A percentile compares a stretch with the other conserved stretches of the same genome.
Conservation (phyloP, 2,113 vertebrate species). For the Coreoperca whiteheadi region DNA sequence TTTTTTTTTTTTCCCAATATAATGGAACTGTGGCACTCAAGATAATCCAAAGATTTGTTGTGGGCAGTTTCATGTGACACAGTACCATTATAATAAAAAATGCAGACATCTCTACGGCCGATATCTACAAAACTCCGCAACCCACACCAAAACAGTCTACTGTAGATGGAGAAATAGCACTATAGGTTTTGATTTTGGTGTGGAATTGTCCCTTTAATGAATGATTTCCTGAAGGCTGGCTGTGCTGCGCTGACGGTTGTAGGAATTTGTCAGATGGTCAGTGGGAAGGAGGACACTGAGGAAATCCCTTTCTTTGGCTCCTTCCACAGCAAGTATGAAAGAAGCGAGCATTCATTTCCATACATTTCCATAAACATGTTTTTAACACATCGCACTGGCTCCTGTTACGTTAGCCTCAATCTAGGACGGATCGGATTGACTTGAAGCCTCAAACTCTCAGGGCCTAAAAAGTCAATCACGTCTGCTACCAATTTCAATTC, state of each 20-base stretch:
- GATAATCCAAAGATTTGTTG: too few relatives aligned
- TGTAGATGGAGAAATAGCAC: too few relatives aligned
- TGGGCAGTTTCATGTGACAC: too few relatives aligned
- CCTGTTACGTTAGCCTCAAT: slow-evolving; percentile 17
- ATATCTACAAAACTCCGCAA: too few relatives aligned
- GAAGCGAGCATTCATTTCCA: slow-evolving; percentile 42
- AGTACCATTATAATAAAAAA: too few relatives aligned
- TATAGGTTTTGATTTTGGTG: too few relatives aligned
- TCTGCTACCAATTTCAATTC: background rate
- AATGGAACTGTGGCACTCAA: too few relatives aligned
- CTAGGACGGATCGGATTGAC: slow-evolving; percentile 11
- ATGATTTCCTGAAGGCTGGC: background rate
- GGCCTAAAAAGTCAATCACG: slow-evolving; percentile 5
- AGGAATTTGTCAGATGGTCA: slow-evolving; percentile 31
- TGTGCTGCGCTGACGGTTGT: background rate
- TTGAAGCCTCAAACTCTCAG: slow-evolving; percentile 1
- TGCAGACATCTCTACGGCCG: too few relatives aligned
- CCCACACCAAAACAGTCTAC: too few relatives aligned
- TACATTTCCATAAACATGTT: slow-evolving; percentile 61
- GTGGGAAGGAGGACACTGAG: slow-evolving; percentile 10
- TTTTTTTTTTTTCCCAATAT: too few relatives aligned
- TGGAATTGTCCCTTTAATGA: background rate
- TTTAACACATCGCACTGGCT: slow-evolving; percentile 32
- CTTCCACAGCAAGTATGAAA: slow-evolving; percentile 12
- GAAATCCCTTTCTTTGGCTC: slow-evolving; percentile 41